These are phyloP conservation scores for Oreotrochilus melanogaster DNA, from an alignment of 2,113 vertebrate species.

Conservation along the genomic window DNA sequence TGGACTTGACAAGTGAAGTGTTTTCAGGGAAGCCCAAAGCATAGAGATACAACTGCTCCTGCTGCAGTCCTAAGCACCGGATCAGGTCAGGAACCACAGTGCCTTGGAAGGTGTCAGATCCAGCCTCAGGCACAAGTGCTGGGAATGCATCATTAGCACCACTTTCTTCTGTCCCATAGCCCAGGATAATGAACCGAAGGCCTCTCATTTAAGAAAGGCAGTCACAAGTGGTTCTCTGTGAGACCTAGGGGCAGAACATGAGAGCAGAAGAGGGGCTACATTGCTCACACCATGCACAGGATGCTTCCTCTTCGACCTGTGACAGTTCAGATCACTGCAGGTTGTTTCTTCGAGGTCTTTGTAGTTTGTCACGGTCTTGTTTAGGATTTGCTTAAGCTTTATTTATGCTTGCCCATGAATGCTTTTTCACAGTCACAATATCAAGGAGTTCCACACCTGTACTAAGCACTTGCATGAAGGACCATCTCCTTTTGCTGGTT, in stretches of 20 bases:
- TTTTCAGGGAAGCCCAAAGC: neutral
- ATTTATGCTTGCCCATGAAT: neutral
- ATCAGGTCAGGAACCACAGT: neutral
- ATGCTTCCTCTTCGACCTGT: neutral
- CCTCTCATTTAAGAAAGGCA: neutral
- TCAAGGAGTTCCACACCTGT: neutral
- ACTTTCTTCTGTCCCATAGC: neutral
- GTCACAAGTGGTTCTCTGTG: neutral
- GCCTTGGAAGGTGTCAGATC: neutral
- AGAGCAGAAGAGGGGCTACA: neutral
- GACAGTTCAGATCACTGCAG: neutral
- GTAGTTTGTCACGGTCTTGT: neutral
- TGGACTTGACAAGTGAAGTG: neutral
- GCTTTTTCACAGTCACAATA: neutral
- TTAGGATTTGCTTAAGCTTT: neutral
- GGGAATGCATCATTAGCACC: neutral
- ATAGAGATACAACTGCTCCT: neutral
- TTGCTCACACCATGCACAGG: neutral
- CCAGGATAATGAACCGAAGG: neutral
- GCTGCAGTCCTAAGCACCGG: neutral
- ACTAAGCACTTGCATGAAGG: neutral
- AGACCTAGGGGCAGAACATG: neutral
- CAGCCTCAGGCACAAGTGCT: rapidly evolving
- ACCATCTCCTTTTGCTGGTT: neutral
- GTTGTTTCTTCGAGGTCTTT: neutral